A percentile compares a stretch with the other conserved stretches of the same genome.
phyloP scores from a whole-genome alignment of 2,113 vertebrate species.

The Helogale parvula region DNA sequence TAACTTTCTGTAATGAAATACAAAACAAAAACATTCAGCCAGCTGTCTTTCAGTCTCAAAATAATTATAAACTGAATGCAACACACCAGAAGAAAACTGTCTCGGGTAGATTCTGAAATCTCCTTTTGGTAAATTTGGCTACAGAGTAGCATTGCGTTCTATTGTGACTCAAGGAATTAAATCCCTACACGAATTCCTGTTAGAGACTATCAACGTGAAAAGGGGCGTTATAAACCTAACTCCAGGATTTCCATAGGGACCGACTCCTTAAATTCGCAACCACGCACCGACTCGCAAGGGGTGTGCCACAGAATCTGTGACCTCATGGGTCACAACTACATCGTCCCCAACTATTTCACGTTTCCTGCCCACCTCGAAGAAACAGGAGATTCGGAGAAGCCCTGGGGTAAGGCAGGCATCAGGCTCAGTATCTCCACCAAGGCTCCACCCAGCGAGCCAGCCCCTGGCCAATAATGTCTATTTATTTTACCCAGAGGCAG shows the following conservation, averaged over 20 bases:
- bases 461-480: conserved; percentile 53
- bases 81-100: background rate
- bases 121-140: background rate
- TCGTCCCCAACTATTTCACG: background rate
- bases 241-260: background rate
- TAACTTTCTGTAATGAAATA: background rate
- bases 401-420: background rate
- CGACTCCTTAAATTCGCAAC: background rate
- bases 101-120: background rate
- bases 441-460: background rate
- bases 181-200: background rate
- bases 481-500: conserved; percentile 70
- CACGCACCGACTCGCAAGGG: background rate
- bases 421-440: background rate
- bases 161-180: background rate
- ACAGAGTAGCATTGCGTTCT: background rate
- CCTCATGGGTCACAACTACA: background rate
- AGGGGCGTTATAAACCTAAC: background rate
- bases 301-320: background rate
- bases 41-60: background rate
- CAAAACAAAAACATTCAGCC: background rate
- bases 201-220: background rate
- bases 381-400: background rate
- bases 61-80: background rate
- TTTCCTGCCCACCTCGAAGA: background rate